These are phyloP conservation scores for Ophonus ardosiacus DNA, from an alignment of 2,888 invertebrate species.

Conservation along the genomic window DNA sequence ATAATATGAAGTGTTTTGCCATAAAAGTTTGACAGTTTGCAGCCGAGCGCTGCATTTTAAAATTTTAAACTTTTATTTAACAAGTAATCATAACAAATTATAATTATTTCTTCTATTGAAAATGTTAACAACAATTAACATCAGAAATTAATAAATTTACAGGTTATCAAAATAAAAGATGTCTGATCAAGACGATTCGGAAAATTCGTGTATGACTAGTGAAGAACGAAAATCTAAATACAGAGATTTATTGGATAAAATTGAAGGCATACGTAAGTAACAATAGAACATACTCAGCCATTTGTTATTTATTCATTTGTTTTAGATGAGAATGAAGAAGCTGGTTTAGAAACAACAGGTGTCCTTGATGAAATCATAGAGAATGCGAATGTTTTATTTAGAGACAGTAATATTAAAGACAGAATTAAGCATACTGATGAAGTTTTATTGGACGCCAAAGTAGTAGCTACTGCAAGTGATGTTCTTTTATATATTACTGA, in stretches of 20 bases:
- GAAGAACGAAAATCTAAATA: slow-evolving; percentile 56
- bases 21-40: no score
- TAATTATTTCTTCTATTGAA: no score
- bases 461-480: slow-evolving; percentile 71
- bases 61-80: no score
- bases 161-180: slow-evolving; percentile 14
- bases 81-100: no score
- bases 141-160: not conserved
- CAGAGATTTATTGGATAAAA: slow-evolving; percentile 51
- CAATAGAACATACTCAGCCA: not conserved
- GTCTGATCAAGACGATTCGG: not conserved
- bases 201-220: slow-evolving; percentile 28
- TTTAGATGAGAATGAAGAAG: slow-evolving; percentile 68
- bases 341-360: slow-evolving; percentile 68
- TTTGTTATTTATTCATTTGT: not conserved
- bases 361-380: slow-evolving; percentile 70
- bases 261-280: slow-evolving; percentile 55
- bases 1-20: no score
- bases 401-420: slow-evolving; percentile 70
- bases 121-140: not conserved
- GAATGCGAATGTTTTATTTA: slow-evolving; percentile 69
- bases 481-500: slow-evolving; percentile 71
- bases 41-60: no score
- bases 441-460: slow-evolving; percentile 71
- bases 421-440: slow-evolving; percentile 72